A percentile compares a stretch with the other conserved stretches of the same genome.
Conservation (phyloP, 2,888 invertebrate genomes). For the Epinotia ramella region DNA sequence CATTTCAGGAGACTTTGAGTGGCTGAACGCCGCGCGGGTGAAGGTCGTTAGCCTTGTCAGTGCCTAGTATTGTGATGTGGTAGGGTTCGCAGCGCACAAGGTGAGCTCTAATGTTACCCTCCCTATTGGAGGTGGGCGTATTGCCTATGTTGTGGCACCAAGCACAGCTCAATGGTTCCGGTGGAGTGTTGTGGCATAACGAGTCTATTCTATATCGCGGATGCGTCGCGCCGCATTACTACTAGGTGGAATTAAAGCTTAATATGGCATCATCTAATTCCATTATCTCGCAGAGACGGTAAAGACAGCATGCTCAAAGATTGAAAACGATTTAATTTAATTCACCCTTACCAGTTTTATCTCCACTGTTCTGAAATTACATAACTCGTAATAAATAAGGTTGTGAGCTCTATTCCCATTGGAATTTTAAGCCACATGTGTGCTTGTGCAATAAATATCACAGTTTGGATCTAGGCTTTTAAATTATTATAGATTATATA, state of each 20-base stretch:
- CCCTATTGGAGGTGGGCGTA: slow-evolving; percentile 86
- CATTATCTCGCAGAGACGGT: slow-evolving; percentile 62
- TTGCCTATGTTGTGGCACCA: slow-evolving; percentile 83
- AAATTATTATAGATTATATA: slow-evolving; percentile 87
- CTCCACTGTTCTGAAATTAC: slow-evolving; percentile 68
- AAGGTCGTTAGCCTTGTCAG: slow-evolving; percentile 58
- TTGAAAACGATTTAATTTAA: slow-evolving; percentile 58
- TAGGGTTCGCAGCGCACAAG: slow-evolving; percentile 85
- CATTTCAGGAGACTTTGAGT: neutral
- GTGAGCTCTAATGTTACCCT: slow-evolving; percentile 84
- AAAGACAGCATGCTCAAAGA: slow-evolving; percentile 72
- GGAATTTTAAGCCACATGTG: slow-evolving; percentile 85
- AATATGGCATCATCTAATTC: slow-evolving; percentile 55
- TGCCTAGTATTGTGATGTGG: slow-evolving; percentile 69
- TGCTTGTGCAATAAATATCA: slow-evolving; percentile 87
- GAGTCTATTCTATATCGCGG: slow-evolving; percentile 62
- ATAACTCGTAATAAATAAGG: slow-evolving; percentile 80
- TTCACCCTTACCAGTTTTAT: slow-evolving; percentile 69
- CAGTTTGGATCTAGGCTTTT: slow-evolving; percentile 86
- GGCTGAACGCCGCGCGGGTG: slow-evolving; percentile 30
- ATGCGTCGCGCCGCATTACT: slow-evolving; percentile 57
- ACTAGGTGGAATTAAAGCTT: slow-evolving; percentile 67
- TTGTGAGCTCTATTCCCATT: slow-evolving; percentile 85
- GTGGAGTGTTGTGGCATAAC: slow-evolving; percentile 72
- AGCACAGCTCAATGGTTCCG: slow-evolving; percentile 78